Percentiles rank a stretch among this genome's conserved stretches.
These are phyloP conservation scores for Drosophila quinaria DNA, from an alignment of 2,888 invertebrate genomes.

Conservation along the genomic window DNA sequence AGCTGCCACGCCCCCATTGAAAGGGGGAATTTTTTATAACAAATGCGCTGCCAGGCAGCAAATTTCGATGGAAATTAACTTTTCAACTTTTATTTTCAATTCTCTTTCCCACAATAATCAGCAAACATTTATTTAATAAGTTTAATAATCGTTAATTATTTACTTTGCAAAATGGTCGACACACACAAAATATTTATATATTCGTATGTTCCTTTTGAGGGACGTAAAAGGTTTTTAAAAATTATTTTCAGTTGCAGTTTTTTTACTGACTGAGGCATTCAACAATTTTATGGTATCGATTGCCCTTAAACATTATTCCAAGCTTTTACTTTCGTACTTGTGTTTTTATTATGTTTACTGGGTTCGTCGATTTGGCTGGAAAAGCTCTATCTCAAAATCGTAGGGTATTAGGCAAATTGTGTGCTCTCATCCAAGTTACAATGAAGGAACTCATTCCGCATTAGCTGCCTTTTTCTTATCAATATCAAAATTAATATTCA, in stretches of 20 bases:
- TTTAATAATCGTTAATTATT: constrained; percentile 33
- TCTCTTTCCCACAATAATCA: constrained; percentile 43
- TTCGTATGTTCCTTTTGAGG: constrained; percentile 15
- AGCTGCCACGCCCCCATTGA: constrained; percentile 26
- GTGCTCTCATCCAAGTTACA: constrained; percentile 33
- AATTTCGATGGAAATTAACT: constrained; percentile 27
- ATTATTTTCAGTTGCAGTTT: constrained; percentile 16
- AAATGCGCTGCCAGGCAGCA: constrained; percentile 58
- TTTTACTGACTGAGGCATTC: constrained; percentile 75
- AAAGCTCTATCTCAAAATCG: constrained; percentile 24
- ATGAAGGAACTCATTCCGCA: constrained; percentile 56
- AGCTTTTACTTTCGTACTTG: constrained; percentile 19
- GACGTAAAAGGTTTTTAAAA: constrained; percentile 23
- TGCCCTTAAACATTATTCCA: constrained; percentile 35
- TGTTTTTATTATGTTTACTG: constrained; percentile 5
- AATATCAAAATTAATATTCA: constrained; percentile 5
- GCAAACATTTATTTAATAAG: constrained; percentile 54
- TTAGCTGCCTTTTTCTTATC: constrained; percentile 40
- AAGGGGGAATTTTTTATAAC: constrained; percentile 29
- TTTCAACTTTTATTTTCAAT: constrained; percentile 26
- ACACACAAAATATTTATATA: constrained; percentile 47
- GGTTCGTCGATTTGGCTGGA: constrained; percentile 17
- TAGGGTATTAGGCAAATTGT: constrained; percentile 30
- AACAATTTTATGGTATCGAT: constrained; percentile 51
- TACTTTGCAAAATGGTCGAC: constrained; percentile 57